Base-by-base conservation (phyloP, 2,888 invertebrate genomes). In the Agapostemon virescens region DNA sequence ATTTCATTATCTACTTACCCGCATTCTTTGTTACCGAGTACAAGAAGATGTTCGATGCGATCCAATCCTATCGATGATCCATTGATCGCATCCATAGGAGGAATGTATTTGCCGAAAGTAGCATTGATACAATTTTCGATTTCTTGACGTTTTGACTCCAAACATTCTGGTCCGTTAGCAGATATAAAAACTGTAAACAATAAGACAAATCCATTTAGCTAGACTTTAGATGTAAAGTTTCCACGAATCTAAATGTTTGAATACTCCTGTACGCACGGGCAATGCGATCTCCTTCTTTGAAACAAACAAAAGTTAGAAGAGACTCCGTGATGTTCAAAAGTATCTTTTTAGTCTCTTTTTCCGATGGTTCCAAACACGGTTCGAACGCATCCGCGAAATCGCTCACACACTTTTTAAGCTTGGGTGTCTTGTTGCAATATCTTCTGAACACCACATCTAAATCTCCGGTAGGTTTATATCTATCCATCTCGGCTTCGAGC, bases 251-350 rank as follows among this genome's bases (percentile, higher is more conserved):
- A 30, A 33, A 30, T 7, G 15, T 42, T 40, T 23, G 7, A 23
- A 26, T 11, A 23, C 1, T 45, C 1, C 9, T 64, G 26, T 81
- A 94, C 95, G 94, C 92, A 96, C 96, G 93, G 0, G 97, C 97
- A 87, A 97, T 96, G 86, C 97, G 95, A 90, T 97, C 97, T 13
- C 97, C 97, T 86, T 97, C 96, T 88, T 97, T 97, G 88, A 94
- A 95, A 90, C 97, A 97, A 36, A 96, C 93, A 90, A 97, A 97
- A 84, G 95, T 95, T 0, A 95, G 93, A 0, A 97, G 93, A 82
- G 96, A 95, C 52, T 95, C 94, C 0, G 96, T 94, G 52, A 97
- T 95, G 85, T 96, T 96, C 89, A 95, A 93, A 0, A 96, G 91
- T 0, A 95, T 94, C 79, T 94, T 94, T 68, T 95, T 94, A 74